phyloP scores from a whole-genome alignment of 1,140 invertebrate genomes.

The Propsilocerus akamusi region DNA sequence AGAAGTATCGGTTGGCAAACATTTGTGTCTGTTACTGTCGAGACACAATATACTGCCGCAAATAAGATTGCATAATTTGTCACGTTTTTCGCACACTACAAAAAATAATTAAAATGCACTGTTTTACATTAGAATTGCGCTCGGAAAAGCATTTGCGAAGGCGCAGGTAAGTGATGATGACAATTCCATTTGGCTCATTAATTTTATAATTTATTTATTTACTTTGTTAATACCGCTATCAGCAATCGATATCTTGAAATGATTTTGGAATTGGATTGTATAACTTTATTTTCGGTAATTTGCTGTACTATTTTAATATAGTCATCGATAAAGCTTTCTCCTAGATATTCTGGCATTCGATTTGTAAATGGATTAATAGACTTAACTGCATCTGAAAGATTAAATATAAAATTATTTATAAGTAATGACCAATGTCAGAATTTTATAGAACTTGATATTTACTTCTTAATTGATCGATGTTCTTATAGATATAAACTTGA shows the following conservation, averaged over 20 bases:
- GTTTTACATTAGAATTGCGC: too few species aligned
- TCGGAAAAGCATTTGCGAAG: too few species aligned
- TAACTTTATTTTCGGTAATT: slow-evolving; percentile 14
- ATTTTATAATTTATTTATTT: neutral
- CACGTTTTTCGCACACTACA: too few species aligned
- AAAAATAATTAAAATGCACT: too few species aligned
- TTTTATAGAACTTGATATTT: slow-evolving; percentile 10
- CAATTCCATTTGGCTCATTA: too few species aligned
- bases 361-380: slow-evolving; percentile 59
- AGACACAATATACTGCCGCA: too few species aligned
- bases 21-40: too few species aligned
- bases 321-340: slow-evolving; percentile 40
- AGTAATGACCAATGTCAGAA: too few species aligned
- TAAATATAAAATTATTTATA: too few species aligned
- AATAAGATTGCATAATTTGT: too few species aligned
- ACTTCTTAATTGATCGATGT: slow-evolving; percentile 35
- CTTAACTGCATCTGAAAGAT: slow-evolving; percentile 43
- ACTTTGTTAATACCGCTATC: neutral
- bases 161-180: too few species aligned
- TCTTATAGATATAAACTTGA: slow-evolving; percentile 41
- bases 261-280: neutral
- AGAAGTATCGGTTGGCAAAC: too few species aligned
- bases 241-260: neutral
- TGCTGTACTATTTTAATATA: slow-evolving; percentile 28
- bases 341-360: slow-evolving; percentile 37